Evolutionary conservation across 2,888 invertebrate species (phyloP).

Genomic region (Luperina testacea): DNA sequence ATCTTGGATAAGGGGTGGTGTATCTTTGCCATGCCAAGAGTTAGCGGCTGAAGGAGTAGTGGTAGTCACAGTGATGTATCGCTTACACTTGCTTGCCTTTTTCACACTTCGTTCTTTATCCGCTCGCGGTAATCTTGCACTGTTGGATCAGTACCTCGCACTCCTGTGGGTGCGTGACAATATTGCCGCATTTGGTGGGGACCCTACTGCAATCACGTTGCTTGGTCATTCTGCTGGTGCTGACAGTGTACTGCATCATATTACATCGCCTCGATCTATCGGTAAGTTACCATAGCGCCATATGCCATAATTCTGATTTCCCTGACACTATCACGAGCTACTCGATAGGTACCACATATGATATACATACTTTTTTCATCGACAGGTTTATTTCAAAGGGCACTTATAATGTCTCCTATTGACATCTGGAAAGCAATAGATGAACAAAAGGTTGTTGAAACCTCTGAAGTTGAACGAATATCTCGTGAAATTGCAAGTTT

Average conservation of each 20-base stretch:
- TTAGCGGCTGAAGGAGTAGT: conserved; percentile 93
- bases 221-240: conserved; percentile 96
- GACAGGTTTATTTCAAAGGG: conserved; percentile 91
- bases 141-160: conserved; percentile 96
- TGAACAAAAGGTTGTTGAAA: conserved; percentile 69
- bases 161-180: conserved; percentile 94
- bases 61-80: conserved; percentile 92
- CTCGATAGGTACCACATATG: too few species aligned
- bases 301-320: neutral
- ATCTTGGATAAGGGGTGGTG: conserved; percentile 89
- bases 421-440: conserved; percentile 83
- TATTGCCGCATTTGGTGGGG: conserved; percentile 94
- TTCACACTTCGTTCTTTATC: conserved; percentile 89
- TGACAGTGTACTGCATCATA: conserved; percentile 92
- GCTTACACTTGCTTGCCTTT: conserved; percentile 93
- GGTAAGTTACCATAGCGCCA: conserved; percentile 81
- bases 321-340: neutral
- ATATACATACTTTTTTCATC: neutral
- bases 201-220: conserved; percentile 94
- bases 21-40: conserved; percentile 92
- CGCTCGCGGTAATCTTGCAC: conserved; percentile 95
- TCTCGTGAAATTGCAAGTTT: conserved; percentile 90
- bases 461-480: conserved; percentile 81
- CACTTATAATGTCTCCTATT: conserved; percentile 92
- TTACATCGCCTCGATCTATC: conserved; percentile 92